Base-by-base conservation (phyloP, 2,888 invertebrate species). In the Dryadula phaetusa region DNA sequence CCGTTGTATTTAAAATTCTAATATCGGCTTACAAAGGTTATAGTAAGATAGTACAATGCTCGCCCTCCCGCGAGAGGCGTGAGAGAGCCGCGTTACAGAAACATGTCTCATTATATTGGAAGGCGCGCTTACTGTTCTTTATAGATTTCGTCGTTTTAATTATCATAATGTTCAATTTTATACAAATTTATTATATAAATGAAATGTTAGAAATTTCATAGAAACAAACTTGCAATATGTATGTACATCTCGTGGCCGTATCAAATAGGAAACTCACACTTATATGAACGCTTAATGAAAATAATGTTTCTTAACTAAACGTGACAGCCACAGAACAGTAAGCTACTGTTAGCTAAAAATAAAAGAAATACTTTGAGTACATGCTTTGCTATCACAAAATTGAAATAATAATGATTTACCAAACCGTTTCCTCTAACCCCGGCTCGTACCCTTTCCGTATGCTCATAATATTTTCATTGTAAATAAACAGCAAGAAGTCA, bases 401-500 rank as follows among this genome's bases (percentile, higher is more conserved):
- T 14, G 5, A 25, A 25, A 22, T 47, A 14, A 25, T n/a, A 47
- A 47, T 25, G 25, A 14, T 22, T 7, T 25, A 28, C 25, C 16
- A 22, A 14, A 14, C 22, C 12, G 22, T 47, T 47, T 49, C n/a
- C 49, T 49, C 25, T 16, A 28, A 28, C 25, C 28, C 8, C n/a
- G n/a, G 49, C 49, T 49, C n/a, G 14, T 25, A 28, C 28, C 49
- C 8, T 49, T 49, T 49, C 8, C 49, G 49, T 16, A 3, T 25
- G n/a, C n/a, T 28, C n/a, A 28, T 25, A 49, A 49, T 25, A 49
- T 49, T 28, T 28, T 49, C 25, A 49, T n/a, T 25, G 16, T 49
- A 49, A 49, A 28, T 25, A 49, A 49, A 49, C 28, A 28, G 7
- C 52, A 28, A 16, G 52, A 52, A 28, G 52, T 16, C 47, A 7